A percentile compares a stretch with the other conserved stretches of the same genome.
phyloP scores from a whole-genome alignment of 2,113 vertebrate genomes.

The Sinocyclocheilus maitianheensis region DNA sequence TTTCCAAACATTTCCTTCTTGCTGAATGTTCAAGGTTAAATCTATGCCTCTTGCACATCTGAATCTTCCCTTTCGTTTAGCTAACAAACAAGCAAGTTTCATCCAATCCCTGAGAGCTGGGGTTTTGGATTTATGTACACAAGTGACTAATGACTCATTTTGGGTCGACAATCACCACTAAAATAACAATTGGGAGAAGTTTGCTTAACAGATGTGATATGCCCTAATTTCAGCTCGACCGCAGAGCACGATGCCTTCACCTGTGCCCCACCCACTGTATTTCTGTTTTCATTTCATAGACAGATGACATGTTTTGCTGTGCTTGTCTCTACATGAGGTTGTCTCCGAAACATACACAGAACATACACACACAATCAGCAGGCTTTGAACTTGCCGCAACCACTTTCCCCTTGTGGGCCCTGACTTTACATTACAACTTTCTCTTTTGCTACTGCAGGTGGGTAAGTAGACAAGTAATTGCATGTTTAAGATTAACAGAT shows the following conservation, averaged over 20 bases:
- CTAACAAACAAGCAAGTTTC: neutral
- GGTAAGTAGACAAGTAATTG: conserved; percentile 33
- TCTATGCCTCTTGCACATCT: neutral
- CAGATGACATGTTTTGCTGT: conserved; percentile 51
- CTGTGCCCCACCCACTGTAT: conserved; percentile 52
- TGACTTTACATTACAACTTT: neutral
- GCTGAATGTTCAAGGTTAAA: neutral
- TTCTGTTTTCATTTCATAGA: conserved; percentile 55
- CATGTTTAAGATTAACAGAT: conserved; percentile 38
- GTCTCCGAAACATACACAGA: conserved; percentile 20
- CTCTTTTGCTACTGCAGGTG: conserved; percentile 42
- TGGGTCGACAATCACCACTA: conserved; percentile 33
- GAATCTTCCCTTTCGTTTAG: neutral
- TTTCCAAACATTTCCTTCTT: neutral
- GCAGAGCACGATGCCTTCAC: neutral
- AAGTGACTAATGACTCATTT: conserved; percentile 61
- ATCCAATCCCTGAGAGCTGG: neutral
- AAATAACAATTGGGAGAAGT: conserved; percentile 62
- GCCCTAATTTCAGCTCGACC: conserved; percentile 35
- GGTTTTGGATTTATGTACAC: neutral
- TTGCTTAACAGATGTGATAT: conserved; percentile 59
- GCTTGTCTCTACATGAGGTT: conserved; percentile 59
- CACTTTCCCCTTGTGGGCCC: conserved; percentile 18
- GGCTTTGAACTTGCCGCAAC: conserved; percentile 1
- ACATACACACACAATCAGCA: conserved; percentile 13